Base-by-base conservation (phyloP, 2,797 vertebrate species). In the Tenualosa ilisha region DNA sequence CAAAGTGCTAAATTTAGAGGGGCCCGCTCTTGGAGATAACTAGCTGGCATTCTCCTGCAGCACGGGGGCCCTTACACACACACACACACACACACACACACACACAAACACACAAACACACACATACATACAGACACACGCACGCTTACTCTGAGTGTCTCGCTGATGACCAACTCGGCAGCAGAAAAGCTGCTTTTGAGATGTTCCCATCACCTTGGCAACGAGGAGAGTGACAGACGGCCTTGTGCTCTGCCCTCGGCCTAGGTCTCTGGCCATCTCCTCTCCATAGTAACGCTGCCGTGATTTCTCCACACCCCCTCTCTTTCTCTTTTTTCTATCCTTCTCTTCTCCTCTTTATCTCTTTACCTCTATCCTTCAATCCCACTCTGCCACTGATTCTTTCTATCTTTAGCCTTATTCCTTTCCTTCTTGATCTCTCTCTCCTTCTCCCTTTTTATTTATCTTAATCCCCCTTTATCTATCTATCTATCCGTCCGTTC, bases 1-100 rank as follows among this genome's bases (percentile, higher is more conserved):
- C 65, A 81, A 3, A 61, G 8, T 20, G n/a, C 89, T 93, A 94
- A 92, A 93, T 92, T 92, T 93, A 93, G 92, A 56, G 31, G 37
- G 68, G 85, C 24, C 87, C 83, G 81, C 90, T 91, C 89, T 89
- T 53, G 61, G 87, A 89, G 89, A 91, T 88, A 88, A 90, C 90
- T 89, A 85, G 88, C 84, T 90, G 91, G 88, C 91, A 92, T 92
- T 92, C 91, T 87, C 46, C 53, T 89, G 59, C 86, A 87, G 85
- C 81, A 56, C 85, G 88, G 83, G 82, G 43, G 82, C 83, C 84
- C 86, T 0, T 0, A 31, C 31, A 31, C 31, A 31, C 31, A 31
- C 0, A 31, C 31, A 31, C 31, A 31, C 31, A 31, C 31, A 1
- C 31, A 31, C 31, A 31, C 31, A 31, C 65, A 31, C 65, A 31